Evolutionary conservation across 1,140 invertebrate species (phyloP).

Genomic region (Stenopsyche tienmushanensis): DNA sequence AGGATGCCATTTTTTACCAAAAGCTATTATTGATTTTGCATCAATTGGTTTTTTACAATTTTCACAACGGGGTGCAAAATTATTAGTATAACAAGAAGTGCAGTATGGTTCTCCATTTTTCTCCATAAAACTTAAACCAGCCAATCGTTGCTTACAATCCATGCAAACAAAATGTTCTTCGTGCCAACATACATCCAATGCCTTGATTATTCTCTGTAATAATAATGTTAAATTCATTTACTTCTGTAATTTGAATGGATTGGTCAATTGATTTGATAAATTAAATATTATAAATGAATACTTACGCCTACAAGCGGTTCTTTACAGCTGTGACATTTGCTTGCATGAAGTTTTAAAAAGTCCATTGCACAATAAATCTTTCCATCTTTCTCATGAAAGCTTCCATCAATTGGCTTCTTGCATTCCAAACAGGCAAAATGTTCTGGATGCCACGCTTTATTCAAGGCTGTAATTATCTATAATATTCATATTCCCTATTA

Average conservation of each 20-base stretch:
- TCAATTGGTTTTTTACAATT: conserved; percentile 73
- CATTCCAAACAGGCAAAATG: conserved; percentile 77
- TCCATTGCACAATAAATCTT: conserved; percentile 72
- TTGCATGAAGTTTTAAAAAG: conserved; percentile 75
- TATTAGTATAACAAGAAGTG: conserved; percentile 69
- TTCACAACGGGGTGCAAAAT: conserved; percentile 78
- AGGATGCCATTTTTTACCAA: conserved; percentile 70
- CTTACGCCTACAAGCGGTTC: conserved; percentile 71
- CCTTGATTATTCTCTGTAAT: conserved; percentile 65
- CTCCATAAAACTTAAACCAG: conserved; percentile 72
- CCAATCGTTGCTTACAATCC: conserved; percentile 71
- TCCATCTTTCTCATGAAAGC: conserved; percentile 59
- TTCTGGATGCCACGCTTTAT: conserved; percentile 78
- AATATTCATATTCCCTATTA: no score
- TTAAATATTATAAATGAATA: background rate
- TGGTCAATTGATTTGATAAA: background rate
- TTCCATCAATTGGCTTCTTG: conserved; percentile 56
- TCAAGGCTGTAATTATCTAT: conserved; percentile 62
- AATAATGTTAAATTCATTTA: no score
- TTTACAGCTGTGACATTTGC: conserved; percentile 74
- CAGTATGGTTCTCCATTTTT: conserved; percentile 71
- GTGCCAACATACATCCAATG: conserved; percentile 81
- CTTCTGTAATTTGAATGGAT: background rate
- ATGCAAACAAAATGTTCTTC: conserved; percentile 84
- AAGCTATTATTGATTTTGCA: conserved; percentile 66